Evolutionary conservation across 92 coral and sea anemone genomes (phyloP).

Genomic region (Heteractis magnifica): DNA sequence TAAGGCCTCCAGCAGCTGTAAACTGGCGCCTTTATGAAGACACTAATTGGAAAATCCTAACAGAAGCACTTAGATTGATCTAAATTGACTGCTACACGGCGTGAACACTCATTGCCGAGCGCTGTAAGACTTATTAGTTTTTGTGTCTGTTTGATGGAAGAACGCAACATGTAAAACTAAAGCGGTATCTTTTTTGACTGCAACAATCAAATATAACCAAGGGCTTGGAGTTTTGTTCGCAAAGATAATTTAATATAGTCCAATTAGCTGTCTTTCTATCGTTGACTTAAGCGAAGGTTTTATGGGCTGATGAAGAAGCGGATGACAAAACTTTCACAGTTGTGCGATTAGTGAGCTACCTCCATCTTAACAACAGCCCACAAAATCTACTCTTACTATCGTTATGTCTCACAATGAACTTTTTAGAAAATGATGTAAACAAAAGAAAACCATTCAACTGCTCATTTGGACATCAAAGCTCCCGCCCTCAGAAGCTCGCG

Average conservation of each 20-base stretch:
- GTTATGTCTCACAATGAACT: slow-evolving; percentile 6
- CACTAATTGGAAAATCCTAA: slow-evolving; percentile 51
- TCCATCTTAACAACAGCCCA: not conserved
- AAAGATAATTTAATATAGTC: slow-evolving; percentile 16
- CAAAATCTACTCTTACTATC: not conserved
- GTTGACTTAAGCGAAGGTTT: slow-evolving; percentile 6
- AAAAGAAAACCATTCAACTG: slow-evolving; percentile 31
- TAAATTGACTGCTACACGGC: slow-evolving; percentile 51
- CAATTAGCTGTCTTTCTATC: slow-evolving; percentile 10
- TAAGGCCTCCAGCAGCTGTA: slow-evolving; percentile 40
- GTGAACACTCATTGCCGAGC: slow-evolving; percentile 38
- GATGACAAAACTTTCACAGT: slow-evolving; percentile 1
- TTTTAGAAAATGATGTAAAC: slow-evolving; percentile 31
- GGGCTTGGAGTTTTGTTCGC: slow-evolving; percentile 3
- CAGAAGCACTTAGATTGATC: slow-evolving; percentile 51
- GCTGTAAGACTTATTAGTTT: slow-evolving; percentile 37
- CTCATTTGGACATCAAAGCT: slow-evolving; percentile 46
- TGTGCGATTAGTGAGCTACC: not conserved
- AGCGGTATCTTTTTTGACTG: slow-evolving; percentile 24
- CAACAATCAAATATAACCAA: slow-evolving; percentile 16
- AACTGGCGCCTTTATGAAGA: slow-evolving; percentile 52
- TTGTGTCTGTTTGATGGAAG: slow-evolving; percentile 9
- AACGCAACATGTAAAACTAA: slow-evolving; percentile 8
- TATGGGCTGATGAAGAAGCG: not conserved
- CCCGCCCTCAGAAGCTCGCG: slow-evolving; percentile 31